A percentile compares a stretch with the other conserved stretches of the same genome.
These are phyloP conservation scores for Scaptomyza cyrtandrae DNA, from an alignment of 2,888 invertebrate genomes.

Conservation along the genomic window DNA sequence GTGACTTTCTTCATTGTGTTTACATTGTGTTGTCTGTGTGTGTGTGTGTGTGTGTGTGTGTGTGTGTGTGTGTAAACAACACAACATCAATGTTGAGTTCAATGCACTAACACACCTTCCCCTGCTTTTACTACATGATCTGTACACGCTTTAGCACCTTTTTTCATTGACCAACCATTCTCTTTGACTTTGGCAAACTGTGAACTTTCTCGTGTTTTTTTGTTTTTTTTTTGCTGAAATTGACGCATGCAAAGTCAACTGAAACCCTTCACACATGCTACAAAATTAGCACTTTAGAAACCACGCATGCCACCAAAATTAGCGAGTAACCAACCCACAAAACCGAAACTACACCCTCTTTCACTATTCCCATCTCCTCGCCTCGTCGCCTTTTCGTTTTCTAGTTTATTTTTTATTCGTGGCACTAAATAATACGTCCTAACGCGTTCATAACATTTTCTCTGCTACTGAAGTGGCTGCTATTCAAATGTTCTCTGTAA, in stretches of 20 bases:
- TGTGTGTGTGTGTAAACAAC: too few relatives aligned
- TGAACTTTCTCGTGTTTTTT: slow-evolving; percentile 62
- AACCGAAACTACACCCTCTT: not conserved
- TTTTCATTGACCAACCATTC: slow-evolving; percentile 42
- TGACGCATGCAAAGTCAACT: slow-evolving; percentile 27
- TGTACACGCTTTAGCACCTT: slow-evolving; percentile 57
- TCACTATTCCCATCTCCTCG: not conserved
- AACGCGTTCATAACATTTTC: slow-evolving; percentile 58
- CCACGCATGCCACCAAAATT: slow-evolving; percentile 56
- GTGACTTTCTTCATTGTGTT: slow-evolving; percentile 18
- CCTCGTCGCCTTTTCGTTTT: not conserved
- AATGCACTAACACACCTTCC: too few relatives aligned
- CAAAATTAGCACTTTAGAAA: slow-evolving; percentile 54
- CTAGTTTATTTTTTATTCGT: slow-evolving; percentile 27
- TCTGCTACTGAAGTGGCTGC: slow-evolving; percentile 39
- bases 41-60: too few relatives aligned
- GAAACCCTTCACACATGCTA: slow-evolving; percentile 27
- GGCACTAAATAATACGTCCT: slow-evolving; percentile 56
- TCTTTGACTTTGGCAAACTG: slow-evolving; percentile 46
- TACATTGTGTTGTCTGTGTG: slow-evolving; percentile 11
- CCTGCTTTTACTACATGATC: too few relatives aligned
- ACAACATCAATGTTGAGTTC: too few relatives aligned
- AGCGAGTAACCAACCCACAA: slow-evolving; percentile 50
- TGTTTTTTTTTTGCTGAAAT: slow-evolving; percentile 2
- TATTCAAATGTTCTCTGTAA: slow-evolving; percentile 43